Base-by-base conservation (phyloP, 2,113 vertebrate species). In the Menidia beryllina region DNA sequence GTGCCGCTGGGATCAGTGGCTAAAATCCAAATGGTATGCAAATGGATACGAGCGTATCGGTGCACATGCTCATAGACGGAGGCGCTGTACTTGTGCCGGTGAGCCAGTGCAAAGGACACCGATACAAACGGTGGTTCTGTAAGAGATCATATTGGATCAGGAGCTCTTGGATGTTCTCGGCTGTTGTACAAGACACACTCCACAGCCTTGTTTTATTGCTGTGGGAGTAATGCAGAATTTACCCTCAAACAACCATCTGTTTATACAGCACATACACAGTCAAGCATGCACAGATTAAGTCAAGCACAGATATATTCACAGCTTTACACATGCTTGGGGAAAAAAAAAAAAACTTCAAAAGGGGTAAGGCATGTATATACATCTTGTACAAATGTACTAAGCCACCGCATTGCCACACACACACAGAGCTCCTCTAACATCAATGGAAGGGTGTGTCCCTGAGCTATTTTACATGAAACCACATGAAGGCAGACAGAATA, bases 11-110 rank as follows among this genome's bases (percentile, higher is more conserved):
- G 69, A 86, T 74, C 63, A 68, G 70, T 74, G 77, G 74, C 75
- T 84, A 69, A 78, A 80, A 88, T 88, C 72, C 61, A 86, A 91
- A 91, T 86, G 72, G 41, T 80, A 88, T 89, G 86, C 73, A 90
- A 91, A 89, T 84, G 21, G 19, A 12, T 53, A 7, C 49, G 12
- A 45, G 59, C 24, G 21, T 71, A 53, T 56, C 57, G 36, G n/a
- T 21, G 30, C 52, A 26, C 14, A 48, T n/a, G 51, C 65, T 55
- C 23, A 24, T 25, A 25, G 24, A 26, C 5, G 60, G 30, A 51
- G 54, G 39, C 60, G 34, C n/a, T 68, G 43, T 24, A 41, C 45
- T n/a, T 20, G 13, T 0, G 6, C 2, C 56, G 56, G 26, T 59
- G 72, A 84, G 54, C 62, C 61, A 68, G 56, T 61, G 68, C 61